These are phyloP conservation scores for Bugulina stolonifera DNA, from an alignment of 2,888 invertebrate genomes.

Conservation along the genomic window DNA sequence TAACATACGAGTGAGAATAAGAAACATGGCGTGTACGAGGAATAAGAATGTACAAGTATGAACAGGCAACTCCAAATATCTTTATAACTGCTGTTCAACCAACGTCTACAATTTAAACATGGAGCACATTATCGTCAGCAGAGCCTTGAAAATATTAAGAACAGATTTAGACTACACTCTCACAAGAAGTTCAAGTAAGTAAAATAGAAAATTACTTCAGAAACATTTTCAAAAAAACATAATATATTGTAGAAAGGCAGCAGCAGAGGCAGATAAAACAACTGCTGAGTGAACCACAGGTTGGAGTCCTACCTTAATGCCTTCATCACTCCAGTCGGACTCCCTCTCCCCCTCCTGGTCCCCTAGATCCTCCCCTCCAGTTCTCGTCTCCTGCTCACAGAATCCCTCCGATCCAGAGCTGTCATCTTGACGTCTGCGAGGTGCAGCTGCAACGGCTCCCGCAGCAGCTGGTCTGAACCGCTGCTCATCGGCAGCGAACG, in stretches of 20 bases:
- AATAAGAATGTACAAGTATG: no score
- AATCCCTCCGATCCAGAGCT: constrained; percentile 94
- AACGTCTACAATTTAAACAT: no score
- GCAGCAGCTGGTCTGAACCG: constrained; percentile 2
- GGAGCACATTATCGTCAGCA: no score
- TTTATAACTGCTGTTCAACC: no score
- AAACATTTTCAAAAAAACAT: no score
- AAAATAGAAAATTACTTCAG: no score
- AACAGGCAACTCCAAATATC: no score
- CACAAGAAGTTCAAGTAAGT: no score
- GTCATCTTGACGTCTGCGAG: constrained; percentile 67
- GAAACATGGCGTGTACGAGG: background rate
- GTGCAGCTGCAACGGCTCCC: constrained; percentile 16
- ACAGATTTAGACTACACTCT: no score
- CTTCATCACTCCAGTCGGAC: constrained; percentile 21
- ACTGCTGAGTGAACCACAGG: background rate
- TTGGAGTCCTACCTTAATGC: background rate
- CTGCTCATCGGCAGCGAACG: background rate
- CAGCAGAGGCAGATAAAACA: background rate
- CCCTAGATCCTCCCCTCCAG: background rate
- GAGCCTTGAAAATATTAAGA: no score
- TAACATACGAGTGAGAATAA: background rate
- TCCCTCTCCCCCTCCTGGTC: background rate
- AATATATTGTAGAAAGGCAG: background rate
- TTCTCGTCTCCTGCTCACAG: constrained; percentile 66